A percentile compares a stretch with the other conserved stretches of the same genome.
phyloP scores from a whole-genome alignment of 2,113 vertebrate genomes.

The Cettia cetti region DNA sequence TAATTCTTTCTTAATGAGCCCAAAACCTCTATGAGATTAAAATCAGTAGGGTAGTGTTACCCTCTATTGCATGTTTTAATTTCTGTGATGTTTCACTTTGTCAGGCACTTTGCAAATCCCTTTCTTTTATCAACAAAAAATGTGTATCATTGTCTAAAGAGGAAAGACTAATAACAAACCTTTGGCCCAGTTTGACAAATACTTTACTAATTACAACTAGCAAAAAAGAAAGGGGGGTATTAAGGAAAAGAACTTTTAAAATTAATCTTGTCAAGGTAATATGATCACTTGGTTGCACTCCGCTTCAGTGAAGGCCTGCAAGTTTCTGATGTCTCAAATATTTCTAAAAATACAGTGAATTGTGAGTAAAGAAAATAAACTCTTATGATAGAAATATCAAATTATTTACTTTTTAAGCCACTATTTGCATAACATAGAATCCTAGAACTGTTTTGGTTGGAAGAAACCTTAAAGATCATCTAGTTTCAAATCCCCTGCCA shows the following conservation, averaged over 20 bases:
- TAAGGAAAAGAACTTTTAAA: conserved; percentile 14
- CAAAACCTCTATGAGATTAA: not conserved
- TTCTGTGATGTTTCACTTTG: not conserved
- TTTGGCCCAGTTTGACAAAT: conserved; percentile 1
- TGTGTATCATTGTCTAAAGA: not conserved
- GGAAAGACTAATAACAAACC: not conserved
- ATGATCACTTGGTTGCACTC: conserved; percentile 40
- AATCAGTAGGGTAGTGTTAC: not conserved
- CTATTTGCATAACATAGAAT: not conserved
- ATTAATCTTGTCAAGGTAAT: conserved; percentile 28
- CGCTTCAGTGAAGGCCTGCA: not conserved
- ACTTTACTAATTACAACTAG: not conserved
- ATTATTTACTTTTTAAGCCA: conserved; percentile 16
- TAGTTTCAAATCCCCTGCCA: not conserved
- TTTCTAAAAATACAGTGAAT: not conserved
- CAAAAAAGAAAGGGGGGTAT: not conserved
- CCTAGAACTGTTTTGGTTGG: not conserved
- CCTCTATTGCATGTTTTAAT: not conserved
- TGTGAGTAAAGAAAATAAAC: not conserved
- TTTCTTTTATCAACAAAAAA: not conserved
- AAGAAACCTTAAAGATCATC: not conserved
- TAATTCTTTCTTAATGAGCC: conserved; percentile 13
- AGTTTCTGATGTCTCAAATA: not conserved
- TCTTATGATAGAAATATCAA: not conserved
- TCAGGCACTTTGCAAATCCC: conserved; percentile 12